Base-by-base conservation (phyloP, 2,797 vertebrate genomes). In the Gorsachius magnificus region DNA sequence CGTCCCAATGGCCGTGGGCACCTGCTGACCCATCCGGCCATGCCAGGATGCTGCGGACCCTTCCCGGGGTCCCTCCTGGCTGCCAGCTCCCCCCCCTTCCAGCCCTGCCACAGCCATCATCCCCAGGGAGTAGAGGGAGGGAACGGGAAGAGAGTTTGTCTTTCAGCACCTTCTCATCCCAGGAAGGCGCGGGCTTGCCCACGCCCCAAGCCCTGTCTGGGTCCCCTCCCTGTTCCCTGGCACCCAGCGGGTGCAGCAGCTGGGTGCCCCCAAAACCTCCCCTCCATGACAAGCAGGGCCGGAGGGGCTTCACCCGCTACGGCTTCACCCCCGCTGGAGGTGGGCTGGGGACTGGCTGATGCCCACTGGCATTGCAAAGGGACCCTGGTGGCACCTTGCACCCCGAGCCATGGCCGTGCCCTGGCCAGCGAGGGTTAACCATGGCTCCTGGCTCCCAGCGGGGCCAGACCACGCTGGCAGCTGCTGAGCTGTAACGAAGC, bases 201-300 rank as follows among this genome's bases (percentile, higher is more conserved):
- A 86, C 18, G 93, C 94, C 93, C 77, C 65, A 35, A 83, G 94
- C 96, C 83, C 69, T 88, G 94, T 93, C 96, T 95, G 93, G 94
- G 83, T 96, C 91, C 89, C 94, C 94, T 95, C 96, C 96, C 94
- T 90, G 80, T 96, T 96, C 93, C 88, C 83, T 95, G 94, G 96
- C 96, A 96, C 91, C 83, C 88, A 57, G 46, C 13, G 92, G 92
- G 81, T 35, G 87, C 90, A 21, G 66, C 61, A 6, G 10, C 71
- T 3, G 4, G 65, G 69, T 4, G 26, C 78, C 83, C 76, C n/a
- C 2, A 0, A 6, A 10, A 14, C 58, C 46, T 12, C 61, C 51
- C 36, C 10, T 61, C 8, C 4, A 0, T 2, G 2, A 33, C 2
- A 0, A 58, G 43, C 0, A 1, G 51, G 7, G 10, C 26, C 48